Conservation (phyloP, 2,113 vertebrate species). For the Pontoporia blainvillei region DNA sequence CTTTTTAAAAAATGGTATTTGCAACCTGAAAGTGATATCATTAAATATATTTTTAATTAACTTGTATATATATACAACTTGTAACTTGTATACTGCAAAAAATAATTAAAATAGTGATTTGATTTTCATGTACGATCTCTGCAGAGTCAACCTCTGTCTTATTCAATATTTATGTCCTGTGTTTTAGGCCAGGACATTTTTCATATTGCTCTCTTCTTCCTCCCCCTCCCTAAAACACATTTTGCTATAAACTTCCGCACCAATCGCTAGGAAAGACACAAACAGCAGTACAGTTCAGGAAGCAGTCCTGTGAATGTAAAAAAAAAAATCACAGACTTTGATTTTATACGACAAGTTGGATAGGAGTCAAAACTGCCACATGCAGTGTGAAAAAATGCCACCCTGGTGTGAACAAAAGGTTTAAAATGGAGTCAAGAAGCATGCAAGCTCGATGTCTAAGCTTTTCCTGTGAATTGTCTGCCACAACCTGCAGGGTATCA, state of each 20-base stretch:
- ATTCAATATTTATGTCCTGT: neutral
- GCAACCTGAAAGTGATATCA: neutral
- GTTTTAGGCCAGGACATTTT: neutral
- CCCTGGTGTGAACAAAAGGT: slow-evolving; percentile 89
- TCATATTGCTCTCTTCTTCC: neutral
- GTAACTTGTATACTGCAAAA: neutral
- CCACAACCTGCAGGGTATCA: slow-evolving; percentile 84
- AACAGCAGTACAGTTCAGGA: slow-evolving; percentile 58
- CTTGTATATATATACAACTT: neutral
- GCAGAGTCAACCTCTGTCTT: neutral
- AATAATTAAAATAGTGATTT: neutral
- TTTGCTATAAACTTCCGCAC: slow-evolving; percentile 73
- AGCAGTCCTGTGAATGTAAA: slow-evolving; percentile 65
- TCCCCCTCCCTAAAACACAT: slow-evolving; percentile 25
- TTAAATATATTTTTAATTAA: neutral
- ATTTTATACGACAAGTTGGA: slow-evolving; percentile 87
- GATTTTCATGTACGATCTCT: neutral
- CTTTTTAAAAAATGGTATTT: neutral
- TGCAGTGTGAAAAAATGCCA: slow-evolving; percentile 90
- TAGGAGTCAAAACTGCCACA: slow-evolving; percentile 88
- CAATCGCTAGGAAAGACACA: slow-evolving; percentile 63
- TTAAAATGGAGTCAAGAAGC: slow-evolving; percentile 90
- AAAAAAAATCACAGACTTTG: slow-evolving; percentile 79
- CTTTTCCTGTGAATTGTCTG: slow-evolving; percentile 87
- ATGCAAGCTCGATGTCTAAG: slow-evolving; percentile 85